Evolutionary conservation across 2,888 invertebrate genomes (phyloP).

Genomic region (Xylocampa areola): DNA sequence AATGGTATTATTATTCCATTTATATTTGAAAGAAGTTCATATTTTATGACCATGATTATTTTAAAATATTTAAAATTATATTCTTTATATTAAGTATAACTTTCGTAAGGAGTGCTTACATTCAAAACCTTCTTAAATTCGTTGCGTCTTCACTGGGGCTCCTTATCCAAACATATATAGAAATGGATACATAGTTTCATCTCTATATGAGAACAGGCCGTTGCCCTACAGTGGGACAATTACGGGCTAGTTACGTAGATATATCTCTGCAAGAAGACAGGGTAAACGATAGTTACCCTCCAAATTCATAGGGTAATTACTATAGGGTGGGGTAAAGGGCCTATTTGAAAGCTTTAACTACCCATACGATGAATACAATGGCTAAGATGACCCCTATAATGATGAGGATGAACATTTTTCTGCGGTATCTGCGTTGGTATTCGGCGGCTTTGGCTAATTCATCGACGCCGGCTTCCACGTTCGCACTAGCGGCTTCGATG

Average conservation of each 20-base stretch:
- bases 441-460: slow-evolving; percentile 95
- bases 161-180: slow-evolving; percentile 35
- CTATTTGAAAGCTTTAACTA: slow-evolving; percentile 90
- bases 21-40: too few species aligned
- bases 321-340: slow-evolving; percentile 2
- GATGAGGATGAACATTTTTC: slow-evolving; percentile 93
- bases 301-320: slow-evolving; percentile 23
- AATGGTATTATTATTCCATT: too few species aligned
- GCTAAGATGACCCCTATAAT: slow-evolving; percentile 91
- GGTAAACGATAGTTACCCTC: slow-evolving; percentile 29
- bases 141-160: slow-evolving; percentile 41
- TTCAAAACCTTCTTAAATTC: slow-evolving; percentile 33
- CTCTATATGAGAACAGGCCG: too few species aligned
- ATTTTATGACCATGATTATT: too few species aligned
- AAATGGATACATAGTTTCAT: slow-evolving; percentile 48
- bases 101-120: slow-evolving; percentile 14
- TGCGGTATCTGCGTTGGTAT: slow-evolving; percentile 93
- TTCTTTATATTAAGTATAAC: background rate
- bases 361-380: slow-evolving; percentile 92
- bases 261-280: slow-evolving; percentile 30
- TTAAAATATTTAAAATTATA: too few species aligned
- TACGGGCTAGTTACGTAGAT: too few species aligned
- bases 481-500: slow-evolving; percentile 93
- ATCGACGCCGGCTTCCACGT: slow-evolving; percentile 94
- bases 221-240: too few species aligned